A percentile compares a stretch with the other conserved stretches of the same genome.
Conservation (phyloP, 2,797 vertebrate genomes). For the Phalanger gymnotis region DNA sequence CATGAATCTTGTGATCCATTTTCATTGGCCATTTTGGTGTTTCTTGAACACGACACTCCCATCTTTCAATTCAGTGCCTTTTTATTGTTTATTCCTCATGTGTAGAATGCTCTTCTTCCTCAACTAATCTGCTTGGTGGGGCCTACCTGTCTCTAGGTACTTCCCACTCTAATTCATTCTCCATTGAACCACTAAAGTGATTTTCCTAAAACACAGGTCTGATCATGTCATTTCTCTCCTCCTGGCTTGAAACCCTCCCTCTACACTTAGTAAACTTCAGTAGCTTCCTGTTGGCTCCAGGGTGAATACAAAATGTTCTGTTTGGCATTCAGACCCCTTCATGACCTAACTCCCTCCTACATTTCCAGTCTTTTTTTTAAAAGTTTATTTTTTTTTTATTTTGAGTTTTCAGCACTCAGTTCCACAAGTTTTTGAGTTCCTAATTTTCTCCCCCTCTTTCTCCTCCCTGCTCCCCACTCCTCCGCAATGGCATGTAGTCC, state of each 20-base stretch:
- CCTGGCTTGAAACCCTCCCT: neutral
- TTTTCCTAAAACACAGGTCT: too few relatives aligned
- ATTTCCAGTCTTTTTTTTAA: neutral
- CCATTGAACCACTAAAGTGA: too few relatives aligned
- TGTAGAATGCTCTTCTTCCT: neutral
- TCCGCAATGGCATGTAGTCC: too few relatives aligned
- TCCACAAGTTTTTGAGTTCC: too few relatives aligned
- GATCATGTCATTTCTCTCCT: neutral
- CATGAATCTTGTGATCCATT: neutral
- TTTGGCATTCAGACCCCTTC: neutral
- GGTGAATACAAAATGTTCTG: neutral
- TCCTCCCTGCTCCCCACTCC: too few relatives aligned
- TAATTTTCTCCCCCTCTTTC: too few relatives aligned
- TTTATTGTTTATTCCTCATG: neutral
- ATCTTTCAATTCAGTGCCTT: neutral
- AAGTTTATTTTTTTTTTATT: too few relatives aligned
- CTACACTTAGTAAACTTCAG: neutral
- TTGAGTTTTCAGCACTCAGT: too few relatives aligned
- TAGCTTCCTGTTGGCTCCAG: neutral
- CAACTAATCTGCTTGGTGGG: neutral
- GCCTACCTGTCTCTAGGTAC: too few relatives aligned
- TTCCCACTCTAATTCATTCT: neutral
- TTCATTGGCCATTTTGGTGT: neutral
- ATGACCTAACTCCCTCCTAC: neutral
- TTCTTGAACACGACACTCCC: neutral